Conservation (phyloP, 2,113 vertebrate genomes). For the Bubo scandiacus region DNA sequence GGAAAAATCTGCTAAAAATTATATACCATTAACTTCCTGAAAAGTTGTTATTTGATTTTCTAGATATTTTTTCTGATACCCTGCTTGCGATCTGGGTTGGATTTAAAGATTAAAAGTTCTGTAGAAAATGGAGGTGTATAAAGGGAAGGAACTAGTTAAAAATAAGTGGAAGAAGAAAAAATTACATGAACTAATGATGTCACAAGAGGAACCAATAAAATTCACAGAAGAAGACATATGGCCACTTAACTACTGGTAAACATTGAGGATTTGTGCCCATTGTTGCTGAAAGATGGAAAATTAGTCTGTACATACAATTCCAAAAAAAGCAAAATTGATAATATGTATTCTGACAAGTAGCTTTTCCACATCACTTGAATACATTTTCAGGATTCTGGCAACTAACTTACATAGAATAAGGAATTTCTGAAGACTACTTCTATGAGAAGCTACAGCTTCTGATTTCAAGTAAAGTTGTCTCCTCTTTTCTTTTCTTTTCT, state of each 20-base stretch:
- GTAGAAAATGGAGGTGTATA: not conserved
- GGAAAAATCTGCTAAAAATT: not conserved
- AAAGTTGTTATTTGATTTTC: not conserved
- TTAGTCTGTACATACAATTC: not conserved
- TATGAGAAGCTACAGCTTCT: not conserved
- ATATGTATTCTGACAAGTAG: not conserved
- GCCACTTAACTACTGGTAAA: not conserved
- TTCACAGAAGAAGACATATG: not conserved
- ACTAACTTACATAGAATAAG: not conserved
- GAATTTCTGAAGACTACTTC: not conserved
- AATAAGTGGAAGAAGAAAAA: not conserved
- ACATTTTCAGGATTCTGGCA: not conserved
- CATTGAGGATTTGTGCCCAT: not conserved
- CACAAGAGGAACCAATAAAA: not conserved
- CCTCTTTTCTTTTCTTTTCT: no score
- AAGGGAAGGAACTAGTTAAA: not conserved
- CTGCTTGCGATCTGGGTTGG: not conserved
- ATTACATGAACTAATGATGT: not conserved
- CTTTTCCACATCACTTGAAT: not conserved
- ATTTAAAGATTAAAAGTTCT: not conserved
- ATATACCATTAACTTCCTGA: not conserved
- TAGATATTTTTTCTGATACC: not conserved
- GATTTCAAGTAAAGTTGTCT: not conserved
- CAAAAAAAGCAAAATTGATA: not conserved
- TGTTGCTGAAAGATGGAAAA: not conserved